phyloP scores from a whole-genome alignment of 2,888 invertebrate genomes.

The Vannuccia rotundouncinata region DNA sequence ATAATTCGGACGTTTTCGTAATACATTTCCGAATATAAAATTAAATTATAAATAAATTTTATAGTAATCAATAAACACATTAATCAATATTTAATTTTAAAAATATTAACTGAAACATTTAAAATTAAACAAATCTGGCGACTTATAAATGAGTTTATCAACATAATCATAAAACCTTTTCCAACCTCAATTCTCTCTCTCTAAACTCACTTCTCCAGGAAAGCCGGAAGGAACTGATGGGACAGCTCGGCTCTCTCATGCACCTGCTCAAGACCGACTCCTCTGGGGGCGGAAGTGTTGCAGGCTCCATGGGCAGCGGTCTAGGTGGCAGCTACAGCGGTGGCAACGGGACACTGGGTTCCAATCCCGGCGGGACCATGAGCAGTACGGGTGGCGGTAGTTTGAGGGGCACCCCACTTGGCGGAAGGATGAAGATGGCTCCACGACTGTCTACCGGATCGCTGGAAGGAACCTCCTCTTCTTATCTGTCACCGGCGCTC shows the following conservation, averaged over 20 bases:
- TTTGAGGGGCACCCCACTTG: background rate
- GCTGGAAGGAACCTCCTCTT: background rate
- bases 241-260: conserved; percentile 69
- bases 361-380: background rate
- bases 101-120: too few relatives aligned
- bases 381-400: background rate
- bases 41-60: too few relatives aligned
- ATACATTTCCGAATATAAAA: too few relatives aligned
- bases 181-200: too few relatives aligned
- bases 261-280: conserved; percentile 30
- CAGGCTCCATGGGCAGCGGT: conserved; percentile 12
- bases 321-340: background rate
- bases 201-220: too few relatives aligned
- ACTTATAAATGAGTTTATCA: too few relatives aligned
- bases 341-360: background rate
- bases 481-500: background rate
- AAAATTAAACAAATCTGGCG: too few relatives aligned
- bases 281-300: background rate
- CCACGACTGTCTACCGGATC: conserved; percentile 1
- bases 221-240: conserved; percentile 83
- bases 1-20: too few relatives aligned
- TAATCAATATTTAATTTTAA: too few relatives aligned
- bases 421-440: background rate
- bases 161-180: too few relatives aligned
- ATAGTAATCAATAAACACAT: too few relatives aligned